Percentiles rank a stretch among this genome's conserved stretches.
Evolutionary conservation across 1,140 invertebrate genomes (phyloP).

Genomic region (Megalopta genalis): DNA sequence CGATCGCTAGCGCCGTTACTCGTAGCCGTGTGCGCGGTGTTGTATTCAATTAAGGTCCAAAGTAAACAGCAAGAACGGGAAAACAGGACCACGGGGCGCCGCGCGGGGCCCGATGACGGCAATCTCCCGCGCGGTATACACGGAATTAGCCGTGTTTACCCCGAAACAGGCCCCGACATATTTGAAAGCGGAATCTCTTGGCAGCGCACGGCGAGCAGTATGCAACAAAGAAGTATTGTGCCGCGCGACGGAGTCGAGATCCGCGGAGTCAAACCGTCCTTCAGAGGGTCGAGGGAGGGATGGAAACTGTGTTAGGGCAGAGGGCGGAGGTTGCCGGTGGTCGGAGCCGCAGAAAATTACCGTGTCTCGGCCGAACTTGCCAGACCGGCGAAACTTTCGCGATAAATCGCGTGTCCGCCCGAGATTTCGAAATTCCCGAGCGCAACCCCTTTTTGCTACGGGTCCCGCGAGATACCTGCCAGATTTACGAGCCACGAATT

Average conservation of each 20-base stretch:
- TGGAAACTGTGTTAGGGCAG: too few species aligned
- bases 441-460: neutral
- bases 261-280: neutral
- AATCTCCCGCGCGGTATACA: neutral
- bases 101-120: neutral
- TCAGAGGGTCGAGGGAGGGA: too few species aligned
- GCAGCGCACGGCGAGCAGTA: too few species aligned
- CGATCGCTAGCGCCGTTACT: neutral
- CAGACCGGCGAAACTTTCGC: conserved; percentile 1
- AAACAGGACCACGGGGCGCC: neutral
- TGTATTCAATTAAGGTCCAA: conserved; percentile 3
- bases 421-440: conserved; percentile 4
- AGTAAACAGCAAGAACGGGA: conserved; percentile 3
- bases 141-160: conserved; percentile 8
- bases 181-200: neutral
- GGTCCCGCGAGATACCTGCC: neutral
- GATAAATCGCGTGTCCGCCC: conserved; percentile 11
- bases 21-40: neutral
- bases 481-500: conserved; percentile 4
- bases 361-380: neutral
- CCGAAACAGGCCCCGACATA: neutral
- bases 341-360: conserved; percentile 5
- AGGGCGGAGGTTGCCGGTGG: neutral
- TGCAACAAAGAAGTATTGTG: conserved; percentile 1
- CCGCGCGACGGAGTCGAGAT: too few species aligned